These are phyloP conservation scores for Scaeva pyrastri DNA, from an alignment of 2,888 invertebrate species.

Conservation along the genomic window DNA sequence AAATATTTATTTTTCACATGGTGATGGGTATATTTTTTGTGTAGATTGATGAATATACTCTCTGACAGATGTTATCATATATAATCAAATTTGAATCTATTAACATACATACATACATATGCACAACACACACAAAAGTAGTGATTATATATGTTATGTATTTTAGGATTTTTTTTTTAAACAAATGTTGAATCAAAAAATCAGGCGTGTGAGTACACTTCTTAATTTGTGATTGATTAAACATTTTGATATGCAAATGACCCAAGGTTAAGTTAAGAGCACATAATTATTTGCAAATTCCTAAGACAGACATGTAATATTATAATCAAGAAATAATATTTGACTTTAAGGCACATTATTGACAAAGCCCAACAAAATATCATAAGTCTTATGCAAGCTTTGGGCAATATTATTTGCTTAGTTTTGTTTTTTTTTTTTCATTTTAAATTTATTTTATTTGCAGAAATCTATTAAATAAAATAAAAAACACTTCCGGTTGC, in stretches of 20 bases:
- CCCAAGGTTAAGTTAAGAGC: constrained; percentile 14
- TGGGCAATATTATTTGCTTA: not conserved
- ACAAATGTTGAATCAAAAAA: constrained; percentile 12
- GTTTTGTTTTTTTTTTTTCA: not conserved
- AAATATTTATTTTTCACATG: constrained; percentile 14
- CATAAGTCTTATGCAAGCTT: constrained; percentile 12
- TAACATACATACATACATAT: not conserved
- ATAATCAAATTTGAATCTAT: constrained; percentile 26
- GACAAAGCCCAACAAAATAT: not conserved
- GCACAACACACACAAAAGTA: too few species aligned
- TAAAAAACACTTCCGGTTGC: constrained; percentile 3
- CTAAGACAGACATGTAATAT: not conserved
- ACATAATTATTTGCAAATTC: constrained; percentile 19
- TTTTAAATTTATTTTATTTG: not conserved
- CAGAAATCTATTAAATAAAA: not conserved
- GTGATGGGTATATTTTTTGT: constrained; percentile 9
- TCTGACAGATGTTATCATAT: constrained; percentile 23
- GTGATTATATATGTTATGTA: not conserved
- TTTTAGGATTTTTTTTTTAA: not conserved
- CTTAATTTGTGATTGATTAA: constrained; percentile 12
- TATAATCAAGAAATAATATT: constrained; percentile 5
- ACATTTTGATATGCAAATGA: constrained; percentile 31
- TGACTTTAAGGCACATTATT: not conserved
- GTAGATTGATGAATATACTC: constrained; percentile 15
- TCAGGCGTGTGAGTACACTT: constrained; percentile 8